Percentiles rank a stretch among this genome's conserved stretches.
Evolutionary conservation across 2,113 vertebrate genomes (phyloP).

Genomic region (Verasper variegatus): DNA sequence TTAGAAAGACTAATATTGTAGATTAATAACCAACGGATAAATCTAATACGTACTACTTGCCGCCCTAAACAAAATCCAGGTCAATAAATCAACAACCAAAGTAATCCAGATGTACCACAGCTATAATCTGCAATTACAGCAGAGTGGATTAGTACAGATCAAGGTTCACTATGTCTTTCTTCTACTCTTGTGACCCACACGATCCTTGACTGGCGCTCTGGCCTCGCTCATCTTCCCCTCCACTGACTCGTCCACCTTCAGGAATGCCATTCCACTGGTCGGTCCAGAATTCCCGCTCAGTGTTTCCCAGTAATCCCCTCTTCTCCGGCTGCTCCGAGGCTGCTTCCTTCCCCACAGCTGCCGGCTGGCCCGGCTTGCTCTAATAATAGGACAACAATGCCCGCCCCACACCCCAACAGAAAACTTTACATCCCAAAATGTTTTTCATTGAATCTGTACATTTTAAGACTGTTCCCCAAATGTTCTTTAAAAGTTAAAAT

Average conservation of each 20-base stretch:
- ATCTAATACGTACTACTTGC: not conserved
- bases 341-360: conserved; percentile 82
- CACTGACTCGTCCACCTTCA: conserved; percentile 38
- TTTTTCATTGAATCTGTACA: not conserved
- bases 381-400: conserved; percentile 85
- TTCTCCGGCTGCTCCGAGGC: conserved; percentile 69
- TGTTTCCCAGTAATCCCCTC: conserved; percentile 71
- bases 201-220: conserved; percentile 33
- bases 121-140: conserved; percentile 33
- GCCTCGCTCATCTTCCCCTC: conserved; percentile 35
- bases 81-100: conserved; percentile 1
- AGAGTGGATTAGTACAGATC: conserved; percentile 13
- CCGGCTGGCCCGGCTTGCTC: conserved; percentile 57
- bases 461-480: not conserved
- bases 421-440: not conserved
- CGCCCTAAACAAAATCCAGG: not conserved
- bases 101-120: not conserved
- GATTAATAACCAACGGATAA: not conserved
- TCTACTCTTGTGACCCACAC: conserved; percentile 17
- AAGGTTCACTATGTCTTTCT: conserved; percentile 29
- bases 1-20: not conserved
- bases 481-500: not conserved
- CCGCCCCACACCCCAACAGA: conserved; percentile 53
- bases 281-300: conserved; percentile 66
- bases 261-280: conserved; percentile 67